These are phyloP conservation scores for Parotocinclus haroldoi DNA, from an alignment of 2,797 vertebrate species.

Conservation along the genomic window DNA sequence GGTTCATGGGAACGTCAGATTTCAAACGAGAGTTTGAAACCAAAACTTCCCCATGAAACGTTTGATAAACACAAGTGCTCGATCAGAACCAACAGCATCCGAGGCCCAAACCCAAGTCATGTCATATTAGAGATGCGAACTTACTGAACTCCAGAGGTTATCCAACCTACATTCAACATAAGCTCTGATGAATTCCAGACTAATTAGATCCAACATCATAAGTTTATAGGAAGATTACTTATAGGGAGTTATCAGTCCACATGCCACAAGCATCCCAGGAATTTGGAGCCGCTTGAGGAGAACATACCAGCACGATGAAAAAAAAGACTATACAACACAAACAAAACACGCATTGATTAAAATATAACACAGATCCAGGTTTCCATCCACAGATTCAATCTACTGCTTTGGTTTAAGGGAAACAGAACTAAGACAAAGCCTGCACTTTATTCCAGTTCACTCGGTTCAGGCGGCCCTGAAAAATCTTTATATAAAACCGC, in stretches of 20 bases:
- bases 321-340: conserved; percentile 18
- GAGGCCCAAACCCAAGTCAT: not conserved
- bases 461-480: not conserved
- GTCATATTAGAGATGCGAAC: conserved; percentile 2
- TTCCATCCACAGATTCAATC: conserved; percentile 3
- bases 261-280: conserved; percentile 17
- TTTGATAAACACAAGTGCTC: conserved; percentile 11
- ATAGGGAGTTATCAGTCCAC: conserved; percentile 20
- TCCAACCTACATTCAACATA: not conserved
- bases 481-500: too few species aligned
- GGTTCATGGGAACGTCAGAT: conserved; percentile 30
- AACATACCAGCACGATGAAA: conserved; percentile 26
- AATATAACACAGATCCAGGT: conserved; percentile 5
- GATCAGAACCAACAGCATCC: not conserved
- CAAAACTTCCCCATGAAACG: conserved; percentile 23
- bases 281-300: conserved; percentile 21
- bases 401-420: not conserved
- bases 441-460: conserved; percentile 5
- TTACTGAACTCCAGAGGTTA: conserved; percentile 9
- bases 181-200: not conserved
- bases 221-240: not conserved
- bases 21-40: conserved; percentile 1
- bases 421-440: conserved; percentile 4
- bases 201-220: not conserved
- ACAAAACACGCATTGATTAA: conserved; percentile 15